Base-by-base conservation (phyloP, 2,888 invertebrate genomes). In the Sinodicranocentrus sp. region DNA sequence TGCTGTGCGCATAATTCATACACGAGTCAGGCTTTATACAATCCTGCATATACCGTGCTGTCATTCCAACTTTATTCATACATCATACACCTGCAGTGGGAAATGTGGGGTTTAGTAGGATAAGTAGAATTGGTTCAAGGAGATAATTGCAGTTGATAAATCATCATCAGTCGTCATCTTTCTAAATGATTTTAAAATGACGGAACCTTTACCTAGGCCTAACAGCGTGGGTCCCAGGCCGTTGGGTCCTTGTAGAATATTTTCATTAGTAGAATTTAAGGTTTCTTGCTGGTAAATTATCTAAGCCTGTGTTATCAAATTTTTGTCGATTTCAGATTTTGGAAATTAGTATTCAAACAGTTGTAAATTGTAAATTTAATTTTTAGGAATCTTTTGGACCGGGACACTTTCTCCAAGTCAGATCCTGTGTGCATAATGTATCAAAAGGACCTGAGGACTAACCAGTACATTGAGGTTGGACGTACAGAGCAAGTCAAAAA, bases 391-490 rank as follows among this genome's bases (percentile, higher is more conserved):
- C 86, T 91, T n/a, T 80, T 89, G 73, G 90, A 91, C 84, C 89
- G 89, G 59, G 91, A 91, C 87, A 88, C 90, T 2, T 89, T 91
- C 75, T 91, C 91, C 2, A 91, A 91, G 87, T 91, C 91, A 8
- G 91, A 91, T 87, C 91, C 91, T 0, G 89, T 91, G 82, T 91
- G 91, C 89, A 90, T 91, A n/a, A 83, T 91, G 8, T 90, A 88
- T 82, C 75, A 87, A 61, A 88, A 91, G 72, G 89, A 89, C 65
- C 82, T 87, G 48, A 85, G 89, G 13, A 85, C 87, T 1, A 89
- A 87, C 48, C 83, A 88, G 43, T 90, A 89, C 85, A 43, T 85
- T 23, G 90, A 90, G 80, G 44, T 89, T 26, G 90, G 89, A 10
- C 87, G 90, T 19, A 91, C 91, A 0, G 91, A 91, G 86, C 89